phyloP scores from a whole-genome alignment of 2,888 invertebrate genomes.

The Crossocerus cetratus region DNA sequence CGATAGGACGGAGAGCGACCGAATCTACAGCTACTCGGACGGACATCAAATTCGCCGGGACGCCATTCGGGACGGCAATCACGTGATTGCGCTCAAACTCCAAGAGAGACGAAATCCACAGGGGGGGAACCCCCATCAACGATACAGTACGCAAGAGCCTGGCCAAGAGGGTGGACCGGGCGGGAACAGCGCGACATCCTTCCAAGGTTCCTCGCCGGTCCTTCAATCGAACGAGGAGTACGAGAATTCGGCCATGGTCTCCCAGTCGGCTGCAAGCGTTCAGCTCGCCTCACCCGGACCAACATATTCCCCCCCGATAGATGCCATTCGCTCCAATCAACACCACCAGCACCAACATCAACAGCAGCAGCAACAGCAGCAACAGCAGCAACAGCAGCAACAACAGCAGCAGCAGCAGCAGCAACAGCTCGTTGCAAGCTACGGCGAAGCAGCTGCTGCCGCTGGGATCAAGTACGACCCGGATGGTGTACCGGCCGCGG shows the following conservation, averaged over 20 bases:
- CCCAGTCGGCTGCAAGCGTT: constrained; percentile 75
- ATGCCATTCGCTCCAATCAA: constrained; percentile 59
- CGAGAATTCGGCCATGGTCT: constrained; percentile 67
- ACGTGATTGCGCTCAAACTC: constrained; percentile 61
- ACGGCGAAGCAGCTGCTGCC: constrained; percentile 53
- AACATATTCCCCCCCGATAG: constrained; percentile 76
- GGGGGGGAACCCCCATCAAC: constrained; percentile 1
- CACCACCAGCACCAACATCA: constrained; percentile 76
- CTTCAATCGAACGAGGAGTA: constrained; percentile 65
- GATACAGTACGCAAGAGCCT: constrained; percentile 69
- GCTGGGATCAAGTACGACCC: constrained; percentile 40
- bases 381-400: constrained; percentile 69
- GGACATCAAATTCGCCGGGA: constrained; percentile 64
- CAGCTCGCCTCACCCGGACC: constrained; percentile 75
- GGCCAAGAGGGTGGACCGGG: constrained; percentile 18
- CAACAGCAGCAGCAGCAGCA: constrained; percentile 46
- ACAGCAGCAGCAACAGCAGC: constrained; percentile 72
- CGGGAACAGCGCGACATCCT: constrained; percentile 14
- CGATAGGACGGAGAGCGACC: constrained; percentile 67
- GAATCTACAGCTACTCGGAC: constrained; percentile 66
- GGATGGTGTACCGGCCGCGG: constrained; percentile 65
- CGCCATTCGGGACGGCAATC: constrained; percentile 32
- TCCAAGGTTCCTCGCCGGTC: constrained; percentile 45
- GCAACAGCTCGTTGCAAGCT: constrained; percentile 28
- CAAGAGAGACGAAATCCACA: constrained; percentile 55